phyloP scores from a whole-genome alignment of 2,888 invertebrate genomes.

The Drosophila algonquin region DNA sequence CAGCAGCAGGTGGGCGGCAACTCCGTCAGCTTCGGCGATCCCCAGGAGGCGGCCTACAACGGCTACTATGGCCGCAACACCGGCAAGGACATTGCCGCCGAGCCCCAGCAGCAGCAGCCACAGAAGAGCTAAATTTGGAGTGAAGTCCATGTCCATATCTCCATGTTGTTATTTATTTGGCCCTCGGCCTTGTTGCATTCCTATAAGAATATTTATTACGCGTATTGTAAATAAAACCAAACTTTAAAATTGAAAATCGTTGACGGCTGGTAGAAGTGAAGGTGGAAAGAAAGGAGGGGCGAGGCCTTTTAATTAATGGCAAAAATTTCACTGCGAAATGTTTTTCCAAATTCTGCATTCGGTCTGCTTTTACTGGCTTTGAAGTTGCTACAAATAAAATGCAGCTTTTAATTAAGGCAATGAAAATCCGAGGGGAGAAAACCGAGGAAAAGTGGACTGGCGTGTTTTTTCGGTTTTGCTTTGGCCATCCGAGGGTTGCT shows the following conservation, averaged over 20 bases:
- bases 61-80: constrained; percentile 88
- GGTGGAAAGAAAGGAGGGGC: constrained; percentile 4
- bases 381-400: constrained; percentile 67
- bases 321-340: constrained; percentile 64
- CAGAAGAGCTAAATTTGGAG: constrained; percentile 55
- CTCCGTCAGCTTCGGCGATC: constrained; percentile 87
- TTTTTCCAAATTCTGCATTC: constrained; percentile 57
- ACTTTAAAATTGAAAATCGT: constrained; percentile 48
- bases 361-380: constrained; percentile 50
- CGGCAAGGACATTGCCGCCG: constrained; percentile 83
- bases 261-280: not conserved
- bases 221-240: constrained; percentile 67
- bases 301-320: constrained; percentile 51
- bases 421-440: constrained; percentile 70
- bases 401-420: constrained; percentile 76
- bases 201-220: constrained; percentile 73
- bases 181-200: constrained; percentile 58
- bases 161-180: constrained; percentile 63
- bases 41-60: constrained; percentile 89
- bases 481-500: constrained; percentile 61
- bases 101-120: constrained; percentile 38
- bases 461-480: constrained; percentile 59
- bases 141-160: not conserved
- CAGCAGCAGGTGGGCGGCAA: constrained; percentile 62
- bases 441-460: constrained; percentile 74